Evolutionary conservation across 2,113 vertebrate species (phyloP).

Genomic region (Clarias batrachus): DNA sequence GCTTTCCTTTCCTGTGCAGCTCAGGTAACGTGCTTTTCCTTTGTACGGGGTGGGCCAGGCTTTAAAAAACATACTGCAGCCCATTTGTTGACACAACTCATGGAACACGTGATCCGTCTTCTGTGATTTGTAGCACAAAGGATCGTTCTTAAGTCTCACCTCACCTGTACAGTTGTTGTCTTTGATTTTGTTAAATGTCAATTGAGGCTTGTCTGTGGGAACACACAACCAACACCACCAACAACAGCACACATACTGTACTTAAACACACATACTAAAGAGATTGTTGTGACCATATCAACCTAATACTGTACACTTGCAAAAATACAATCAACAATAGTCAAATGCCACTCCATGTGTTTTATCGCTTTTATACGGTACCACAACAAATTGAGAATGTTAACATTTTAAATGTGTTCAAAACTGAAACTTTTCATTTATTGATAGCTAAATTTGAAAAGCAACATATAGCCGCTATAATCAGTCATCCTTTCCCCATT

Average conservation of each 20-base stretch:
- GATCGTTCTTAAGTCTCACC: background rate
- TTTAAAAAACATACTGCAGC: conserved; percentile 28
- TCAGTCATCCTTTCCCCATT: background rate
- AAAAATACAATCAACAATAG: background rate
- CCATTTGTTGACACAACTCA: conserved; percentile 46
- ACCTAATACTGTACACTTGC: background rate
- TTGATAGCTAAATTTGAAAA: background rate
- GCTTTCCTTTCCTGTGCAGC: conserved; percentile 45
- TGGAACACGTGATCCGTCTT: accelerated
- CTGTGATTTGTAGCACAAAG: background rate
- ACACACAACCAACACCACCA: background rate
- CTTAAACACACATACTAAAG: background rate
- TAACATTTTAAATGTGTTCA: background rate
- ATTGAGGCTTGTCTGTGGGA: background rate
- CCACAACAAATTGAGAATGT: background rate
- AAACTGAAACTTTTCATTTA: background rate
- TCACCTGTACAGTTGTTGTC: accelerated
- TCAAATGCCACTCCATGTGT: background rate
- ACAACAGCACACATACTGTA: conserved; percentile 1
- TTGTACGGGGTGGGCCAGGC: accelerated
- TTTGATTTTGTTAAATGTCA: background rate
- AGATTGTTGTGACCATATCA: background rate
- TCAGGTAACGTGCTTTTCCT: conserved; percentile 21
- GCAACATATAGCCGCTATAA: background rate
- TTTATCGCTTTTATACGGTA: background rate